Evolutionary conservation across 2,113 vertebrate species (phyloP).

Genomic region (Cololabis saira): DNA sequence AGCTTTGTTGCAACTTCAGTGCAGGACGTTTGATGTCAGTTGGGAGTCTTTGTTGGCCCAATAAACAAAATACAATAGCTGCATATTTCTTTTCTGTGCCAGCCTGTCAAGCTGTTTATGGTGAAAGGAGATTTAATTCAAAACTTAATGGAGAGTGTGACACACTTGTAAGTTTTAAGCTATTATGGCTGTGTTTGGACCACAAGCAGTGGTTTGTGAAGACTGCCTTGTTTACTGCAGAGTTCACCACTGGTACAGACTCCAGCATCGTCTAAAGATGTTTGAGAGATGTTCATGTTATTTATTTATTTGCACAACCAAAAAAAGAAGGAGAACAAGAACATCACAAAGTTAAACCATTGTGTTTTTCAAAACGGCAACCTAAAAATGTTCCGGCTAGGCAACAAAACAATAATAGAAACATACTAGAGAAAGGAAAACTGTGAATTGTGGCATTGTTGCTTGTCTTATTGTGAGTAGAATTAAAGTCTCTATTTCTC

Average conservation of each 20-base stretch:
- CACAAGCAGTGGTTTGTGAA: constrained; percentile 13
- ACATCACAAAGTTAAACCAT: not conserved
- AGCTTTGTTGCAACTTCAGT: constrained; percentile 30
- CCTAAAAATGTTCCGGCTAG: too few relatives aligned
- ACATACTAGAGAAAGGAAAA: not conserved
- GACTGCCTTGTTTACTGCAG: constrained; percentile 27
- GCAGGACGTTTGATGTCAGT: constrained; percentile 29
- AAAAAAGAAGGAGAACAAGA: not conserved
- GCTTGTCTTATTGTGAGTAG: not conserved
- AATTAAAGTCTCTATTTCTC: not conserved
- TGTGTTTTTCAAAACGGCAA: not conserved
- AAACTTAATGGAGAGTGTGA: constrained; percentile 45
- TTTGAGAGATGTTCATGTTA: not conserved
- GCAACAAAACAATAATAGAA: too few relatives aligned
- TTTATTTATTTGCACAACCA: not conserved
- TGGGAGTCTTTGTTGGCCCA: constrained; percentile 50
- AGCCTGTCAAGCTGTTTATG: constrained; percentile 35
- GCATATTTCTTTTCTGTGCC: constrained; percentile 35
- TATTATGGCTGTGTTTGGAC: constrained; percentile 22
- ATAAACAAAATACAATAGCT: constrained; percentile 44
- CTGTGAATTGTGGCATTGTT: not conserved
- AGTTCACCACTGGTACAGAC: constrained; percentile 10
- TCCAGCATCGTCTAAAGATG: not conserved
- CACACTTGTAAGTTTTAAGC: constrained; percentile 32
- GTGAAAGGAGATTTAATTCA: constrained; percentile 5